These are phyloP conservation scores for Silurus aristotelis DNA, from an alignment of 2,797 vertebrate species.

Conservation along the genomic window DNA sequence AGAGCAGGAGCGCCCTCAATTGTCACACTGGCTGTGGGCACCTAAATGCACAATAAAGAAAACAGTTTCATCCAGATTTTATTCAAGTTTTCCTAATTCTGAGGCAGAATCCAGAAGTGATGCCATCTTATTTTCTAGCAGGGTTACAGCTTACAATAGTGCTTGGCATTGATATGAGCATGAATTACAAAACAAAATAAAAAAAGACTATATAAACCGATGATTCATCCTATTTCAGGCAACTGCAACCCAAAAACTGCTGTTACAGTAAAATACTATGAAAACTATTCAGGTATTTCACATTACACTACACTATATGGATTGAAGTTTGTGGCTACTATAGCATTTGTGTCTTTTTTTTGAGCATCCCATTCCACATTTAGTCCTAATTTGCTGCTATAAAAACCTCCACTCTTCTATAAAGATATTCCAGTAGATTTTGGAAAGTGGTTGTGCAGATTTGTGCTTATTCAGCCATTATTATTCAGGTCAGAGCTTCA, in stretches of 20 bases:
- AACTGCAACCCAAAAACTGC: background rate
- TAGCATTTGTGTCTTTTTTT: too few species aligned
- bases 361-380: too few species aligned
- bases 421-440: too few species aligned
- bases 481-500: too few species aligned
- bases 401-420: too few species aligned
- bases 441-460: too few species aligned
- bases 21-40: constrained; percentile 92
- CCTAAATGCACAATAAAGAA: constrained; percentile 71
- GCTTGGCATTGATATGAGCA: background rate
- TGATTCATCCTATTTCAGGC: background rate
- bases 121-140: background rate
- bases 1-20: constrained; percentile 93
- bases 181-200: too few species aligned
- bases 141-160: background rate
- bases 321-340: too few species aligned
- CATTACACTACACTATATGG: background rate
- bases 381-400: too few species aligned
- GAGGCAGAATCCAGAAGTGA: background rate
- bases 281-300: background rate
- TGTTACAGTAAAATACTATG: background rate
- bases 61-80: background rate
- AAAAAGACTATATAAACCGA: background rate
- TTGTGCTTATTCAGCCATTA: too few species aligned
- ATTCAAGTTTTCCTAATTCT: background rate